A percentile compares a stretch with the other conserved stretches of the same genome.
These are phyloP conservation scores for Harpalus rubripes DNA, from an alignment of 2,888 invertebrate species.

Conservation along the genomic window DNA sequence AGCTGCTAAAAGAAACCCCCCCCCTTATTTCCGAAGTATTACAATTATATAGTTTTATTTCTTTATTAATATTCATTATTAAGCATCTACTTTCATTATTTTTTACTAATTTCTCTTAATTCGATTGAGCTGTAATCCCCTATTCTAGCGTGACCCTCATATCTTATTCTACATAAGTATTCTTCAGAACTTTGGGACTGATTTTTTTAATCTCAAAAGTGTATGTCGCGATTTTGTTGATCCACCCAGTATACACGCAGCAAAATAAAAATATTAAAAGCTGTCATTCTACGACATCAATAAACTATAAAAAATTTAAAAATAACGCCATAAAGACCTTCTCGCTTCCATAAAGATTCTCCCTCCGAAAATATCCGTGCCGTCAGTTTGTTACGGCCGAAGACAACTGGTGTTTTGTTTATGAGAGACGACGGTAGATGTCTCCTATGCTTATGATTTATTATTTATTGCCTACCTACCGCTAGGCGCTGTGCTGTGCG, in stretches of 20 bases:
- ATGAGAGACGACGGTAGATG: slow-evolving; percentile 65
- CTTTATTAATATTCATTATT: too few species aligned
- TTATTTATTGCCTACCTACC: slow-evolving; percentile 66
- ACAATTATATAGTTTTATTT: too few species aligned
- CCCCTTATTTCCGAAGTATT: too few species aligned
- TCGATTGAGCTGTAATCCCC: too few species aligned
- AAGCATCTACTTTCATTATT: too few species aligned
- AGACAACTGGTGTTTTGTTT: slow-evolving; percentile 68
- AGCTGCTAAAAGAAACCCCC: too few species aligned
- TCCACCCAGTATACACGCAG: neutral
- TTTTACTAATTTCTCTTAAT: too few species aligned
- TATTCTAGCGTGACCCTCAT: too few species aligned
- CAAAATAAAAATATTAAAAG: slow-evolving; percentile 64
- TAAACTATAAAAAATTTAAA: slow-evolving; percentile 65
- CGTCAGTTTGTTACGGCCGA: slow-evolving; percentile 57
- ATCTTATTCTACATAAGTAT: too few species aligned
- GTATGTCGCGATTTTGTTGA: neutral
- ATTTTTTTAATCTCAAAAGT: too few species aligned
- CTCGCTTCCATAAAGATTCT: slow-evolving; percentile 57
- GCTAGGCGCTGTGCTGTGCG: slow-evolving; percentile 30
- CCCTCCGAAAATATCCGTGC: slow-evolving; percentile 56
- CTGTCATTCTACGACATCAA: slow-evolving; percentile 60
- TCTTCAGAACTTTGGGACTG: too few species aligned
- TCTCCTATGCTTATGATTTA: slow-evolving; percentile 64
- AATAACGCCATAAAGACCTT: slow-evolving; percentile 66